phyloP scores from a whole-genome alignment of 2,113 vertebrate species.

The Tautogolabrus adspersus region DNA sequence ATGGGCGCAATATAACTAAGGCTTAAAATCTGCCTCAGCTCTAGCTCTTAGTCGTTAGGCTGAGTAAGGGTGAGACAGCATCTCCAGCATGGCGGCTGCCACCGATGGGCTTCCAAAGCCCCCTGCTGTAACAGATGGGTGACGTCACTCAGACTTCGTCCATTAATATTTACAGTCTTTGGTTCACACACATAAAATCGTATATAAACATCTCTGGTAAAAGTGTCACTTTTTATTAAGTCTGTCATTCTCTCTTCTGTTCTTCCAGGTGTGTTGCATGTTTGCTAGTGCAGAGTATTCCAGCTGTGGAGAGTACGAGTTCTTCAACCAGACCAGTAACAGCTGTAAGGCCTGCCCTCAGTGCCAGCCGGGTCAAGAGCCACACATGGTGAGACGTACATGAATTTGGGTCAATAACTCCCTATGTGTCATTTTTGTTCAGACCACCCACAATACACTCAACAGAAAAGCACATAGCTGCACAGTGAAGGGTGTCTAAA shows the following conservation, averaged over 20 bases:
- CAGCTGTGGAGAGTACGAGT: conserved; percentile 95
- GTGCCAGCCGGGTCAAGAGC: conserved; percentile 94
- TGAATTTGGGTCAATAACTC: neutral
- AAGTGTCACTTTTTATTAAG: neutral
- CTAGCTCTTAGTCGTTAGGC: too few relatives aligned
- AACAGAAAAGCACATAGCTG: conserved; percentile 22
- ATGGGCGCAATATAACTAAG: too few relatives aligned
- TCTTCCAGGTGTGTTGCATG: conserved; percentile 88
- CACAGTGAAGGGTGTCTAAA: conserved; percentile 51
- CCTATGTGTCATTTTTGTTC: conserved; percentile 1
- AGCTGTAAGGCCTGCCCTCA: conserved; percentile 94
- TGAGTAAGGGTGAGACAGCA: too few relatives aligned
- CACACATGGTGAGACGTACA: conserved; percentile 90
- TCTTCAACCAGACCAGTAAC: conserved; percentile 95
- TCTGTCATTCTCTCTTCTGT: conserved; percentile 12
- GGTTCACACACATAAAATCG: too few relatives aligned
- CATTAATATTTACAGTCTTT: too few relatives aligned
- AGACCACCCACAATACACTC: conserved; percentile 61
- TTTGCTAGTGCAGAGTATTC: conserved; percentile 89
- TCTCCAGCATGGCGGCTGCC: too few relatives aligned
- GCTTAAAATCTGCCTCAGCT: too few relatives aligned
- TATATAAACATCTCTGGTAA: neutral
- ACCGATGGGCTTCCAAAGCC: too few relatives aligned
- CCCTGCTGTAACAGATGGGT: too few relatives aligned
- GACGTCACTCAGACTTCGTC: too few relatives aligned